Base-by-base conservation (phyloP, 1,140 invertebrate species). In the Halesus radiatus region DNA sequence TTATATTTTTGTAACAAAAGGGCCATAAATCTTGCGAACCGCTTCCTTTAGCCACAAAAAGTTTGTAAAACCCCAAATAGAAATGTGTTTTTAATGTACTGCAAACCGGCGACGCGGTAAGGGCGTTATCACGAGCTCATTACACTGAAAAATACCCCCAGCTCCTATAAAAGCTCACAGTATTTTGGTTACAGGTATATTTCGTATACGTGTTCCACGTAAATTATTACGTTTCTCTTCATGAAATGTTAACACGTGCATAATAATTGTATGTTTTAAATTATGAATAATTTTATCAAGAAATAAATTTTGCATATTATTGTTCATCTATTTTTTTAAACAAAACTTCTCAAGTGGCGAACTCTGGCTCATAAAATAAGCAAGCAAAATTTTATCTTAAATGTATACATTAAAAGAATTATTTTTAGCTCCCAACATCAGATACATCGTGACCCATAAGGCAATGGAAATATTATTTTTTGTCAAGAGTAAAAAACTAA, bases 71-170 rank as follows among this genome's bases (percentile, higher is more conserved):
- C 76, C 52, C 78, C 76, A 68, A 83, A 83, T 80, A 83, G 72
- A 83, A 83, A 80, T 83, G 81, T 83, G 81, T 83, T 83, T 83
- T 83, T 83, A 83, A 83, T 83, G 81, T 82, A 80, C 73, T 76
- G 75, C 54, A 74, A 80, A 68, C 80, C 64, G 78, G 16, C 50
- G 62, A 72, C 60, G 56, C 54, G 66, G 81, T 76, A 58, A 76
- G 72, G 68, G 56, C 76, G 56, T 75, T 83, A 83, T 83, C 81
- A 83, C 76, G 72, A 79, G 64, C 79, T 79, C 81, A 83, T 83
- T 80, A 83, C 81, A 72, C 54, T 64, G 3, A 45, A 70, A 50
- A 70, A 18, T 70, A n/a, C 66, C 29, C 15, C 18, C 18, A 18
- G 37, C 37, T 23, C n/a, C 6, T 20, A 52, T 70, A 70, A 70